Conservation (phyloP, 2,888 invertebrate genomes). For the Esperia sulphurella region DNA sequence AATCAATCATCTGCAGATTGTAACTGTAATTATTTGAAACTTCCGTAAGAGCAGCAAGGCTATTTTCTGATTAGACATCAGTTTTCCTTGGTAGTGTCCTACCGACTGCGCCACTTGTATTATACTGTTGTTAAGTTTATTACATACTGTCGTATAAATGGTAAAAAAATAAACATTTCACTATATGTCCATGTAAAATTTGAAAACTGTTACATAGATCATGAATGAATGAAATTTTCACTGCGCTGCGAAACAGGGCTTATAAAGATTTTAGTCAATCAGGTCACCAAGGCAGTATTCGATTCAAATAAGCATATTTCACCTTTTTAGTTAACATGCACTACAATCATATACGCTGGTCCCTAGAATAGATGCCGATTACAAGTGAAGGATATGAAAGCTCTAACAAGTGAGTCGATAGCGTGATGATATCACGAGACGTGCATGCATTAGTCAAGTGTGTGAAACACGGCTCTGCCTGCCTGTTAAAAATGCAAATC, state of each 20-base stretch:
- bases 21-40: too few relatives aligned
- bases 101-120: background rate
- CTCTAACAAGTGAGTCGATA: background rate
- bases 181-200: too few relatives aligned
- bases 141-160: too few relatives aligned
- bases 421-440: constrained; percentile 10
- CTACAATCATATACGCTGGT: background rate
- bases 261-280: too few relatives aligned
- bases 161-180: background rate
- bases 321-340: background rate
- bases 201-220: too few relatives aligned
- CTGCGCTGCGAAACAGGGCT: background rate
- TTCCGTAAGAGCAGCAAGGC: too few relatives aligned
- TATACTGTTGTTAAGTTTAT: too few relatives aligned
- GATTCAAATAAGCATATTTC: too few relatives aligned
- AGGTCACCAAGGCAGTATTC: too few relatives aligned
- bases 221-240: background rate
- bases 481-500: constrained; percentile 51
- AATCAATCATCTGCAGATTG: background rate
- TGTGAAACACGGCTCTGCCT: background rate
- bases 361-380: background rate
- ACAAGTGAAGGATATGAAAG: background rate
- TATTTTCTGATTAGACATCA: too few relatives aligned
- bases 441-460: constrained; percentile 7
- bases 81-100: background rate